Base-by-base conservation (phyloP, 37 sponge, comb jelly and placozoan species). In the Spongia lamella region DNA sequence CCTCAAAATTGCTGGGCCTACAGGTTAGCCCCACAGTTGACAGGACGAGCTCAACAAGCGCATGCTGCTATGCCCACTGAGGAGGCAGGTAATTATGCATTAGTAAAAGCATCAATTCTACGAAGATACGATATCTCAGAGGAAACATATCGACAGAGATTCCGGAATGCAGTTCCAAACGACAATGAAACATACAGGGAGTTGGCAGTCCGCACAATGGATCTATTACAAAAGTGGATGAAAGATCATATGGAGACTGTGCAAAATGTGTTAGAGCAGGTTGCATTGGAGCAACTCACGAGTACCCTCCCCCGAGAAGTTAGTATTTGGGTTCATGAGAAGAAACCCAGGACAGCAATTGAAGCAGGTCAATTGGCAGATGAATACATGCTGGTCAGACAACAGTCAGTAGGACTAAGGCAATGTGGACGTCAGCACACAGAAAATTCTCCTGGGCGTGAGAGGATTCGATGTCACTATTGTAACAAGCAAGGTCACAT, bases 11-110 rank as follows among this genome's bases (percentile, higher is more conserved):
- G 29, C 22, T 83, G 69, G 84, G 62, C 38, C 13, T 11, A 25
- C 22, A 24, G 39, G 11, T 31, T 76, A 36, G 77, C 77, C 17
- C 69, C 61, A 19, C 83, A 57, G 51, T 34, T 83, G 7, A 53
- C 83, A 20, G 83, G 83, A 6, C 59, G 56, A 60, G 83, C 76
- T 13, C 67, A 57, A 58, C 61, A 53, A 37, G 83, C 83, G 31
- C 75, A 67, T 56, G 83, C 83, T 7, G 76, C 83, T 25, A 2
- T 83, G 33, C n/a, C 52, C 40, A 27, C 50, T 1, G 76, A 83
- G 68, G 83, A 75, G 13, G 40, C 83, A 11, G 24, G 31, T 0
- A 27, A 38, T 49, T 83, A 83, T 56, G 54, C 22, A n/a, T 13
- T 27, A 32, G 70, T 83, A 52, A 83, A 75, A 51, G 68, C 34